Conservation (phyloP, 2,113 vertebrate genomes). For the Pithys albifrons region DNA sequence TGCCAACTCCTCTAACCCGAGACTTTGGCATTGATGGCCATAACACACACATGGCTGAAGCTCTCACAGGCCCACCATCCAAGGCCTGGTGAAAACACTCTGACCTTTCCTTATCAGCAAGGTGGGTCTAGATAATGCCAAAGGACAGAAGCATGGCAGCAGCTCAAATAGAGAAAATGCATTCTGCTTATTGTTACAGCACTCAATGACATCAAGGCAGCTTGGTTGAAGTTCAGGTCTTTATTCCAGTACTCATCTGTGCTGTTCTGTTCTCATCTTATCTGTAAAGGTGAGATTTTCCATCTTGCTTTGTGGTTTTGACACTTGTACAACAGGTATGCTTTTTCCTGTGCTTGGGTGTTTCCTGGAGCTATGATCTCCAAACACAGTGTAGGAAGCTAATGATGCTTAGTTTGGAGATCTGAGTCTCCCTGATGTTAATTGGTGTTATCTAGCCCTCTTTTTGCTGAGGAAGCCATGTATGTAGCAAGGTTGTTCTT, state of each 20-base stretch:
- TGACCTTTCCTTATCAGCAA: neutral
- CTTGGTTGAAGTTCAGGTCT: neutral
- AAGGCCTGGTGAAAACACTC: neutral
- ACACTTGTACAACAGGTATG: neutral
- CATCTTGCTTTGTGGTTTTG: neutral
- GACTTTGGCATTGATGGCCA: neutral
- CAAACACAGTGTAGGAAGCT: neutral
- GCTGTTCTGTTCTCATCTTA: neutral
- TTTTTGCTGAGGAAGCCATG: neutral
- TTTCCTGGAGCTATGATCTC: neutral
- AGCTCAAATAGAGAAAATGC: neutral
- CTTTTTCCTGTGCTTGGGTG: neutral
- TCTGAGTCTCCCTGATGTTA: neutral
- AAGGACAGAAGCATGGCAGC: neutral
- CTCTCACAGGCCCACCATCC: neutral
- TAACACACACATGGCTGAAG: accelerated
- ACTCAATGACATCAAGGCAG: neutral
- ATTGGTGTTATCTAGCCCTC: neutral
- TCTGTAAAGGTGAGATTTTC: neutral
- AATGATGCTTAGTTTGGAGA: neutral
- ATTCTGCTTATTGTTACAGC: neutral
- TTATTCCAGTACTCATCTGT: neutral
- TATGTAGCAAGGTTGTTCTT: neutral
- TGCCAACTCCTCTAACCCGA: accelerated
- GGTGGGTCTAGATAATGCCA: neutral